Base-by-base conservation (phyloP, 2,113 vertebrate genomes). In the Anas platyrhynchos region DNA sequence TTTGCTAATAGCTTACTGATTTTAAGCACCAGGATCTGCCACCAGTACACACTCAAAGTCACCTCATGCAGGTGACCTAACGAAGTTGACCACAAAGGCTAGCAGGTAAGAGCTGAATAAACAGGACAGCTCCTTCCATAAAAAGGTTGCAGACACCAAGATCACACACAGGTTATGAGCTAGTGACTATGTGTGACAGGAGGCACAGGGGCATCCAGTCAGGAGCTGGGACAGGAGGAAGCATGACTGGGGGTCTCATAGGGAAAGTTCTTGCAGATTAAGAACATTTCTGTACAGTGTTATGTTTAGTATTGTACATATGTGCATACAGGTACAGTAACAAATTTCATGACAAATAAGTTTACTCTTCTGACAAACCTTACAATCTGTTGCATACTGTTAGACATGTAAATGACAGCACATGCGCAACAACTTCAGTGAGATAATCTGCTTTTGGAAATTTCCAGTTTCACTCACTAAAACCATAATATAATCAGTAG, bases 201-300 rank as follows among this genome's bases (percentile, higher is more conserved):
- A 16, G 22, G 6, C 5, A 31, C 36, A 1, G 0, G 1, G 0
- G 1, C 4, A 1, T 56, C 18, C 1, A 0, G 4, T 41, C 32
- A 62, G 55, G 26, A 91, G 18, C 25, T 56, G 23, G 11, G 27
- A 54, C 54, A 50, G 20, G 21, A 56, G 54, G 27, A 56, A 56
- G 55, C 15, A 32, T 29, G 29, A 32, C 55, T 56, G 55, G 31
- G 31, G 56, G 32, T 32, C 32, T 3, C 14, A 23, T 22, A 4
- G 8, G 11, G 32, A 22, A 34, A 68, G 5, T 14, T 56, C 1
- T 1, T 16, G 44, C 15, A 12, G 36, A 9, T 69, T 43, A 61
- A 69, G 31, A 72, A 46, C 0, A 8, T 38, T 43, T 48, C 61
- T 38, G 54, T 50, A 13, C 15, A 50, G 15, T 21, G 17, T 22